Conservation (phyloP, 1,140 invertebrate species). For the Drosophila sulfurigaster region DNA sequence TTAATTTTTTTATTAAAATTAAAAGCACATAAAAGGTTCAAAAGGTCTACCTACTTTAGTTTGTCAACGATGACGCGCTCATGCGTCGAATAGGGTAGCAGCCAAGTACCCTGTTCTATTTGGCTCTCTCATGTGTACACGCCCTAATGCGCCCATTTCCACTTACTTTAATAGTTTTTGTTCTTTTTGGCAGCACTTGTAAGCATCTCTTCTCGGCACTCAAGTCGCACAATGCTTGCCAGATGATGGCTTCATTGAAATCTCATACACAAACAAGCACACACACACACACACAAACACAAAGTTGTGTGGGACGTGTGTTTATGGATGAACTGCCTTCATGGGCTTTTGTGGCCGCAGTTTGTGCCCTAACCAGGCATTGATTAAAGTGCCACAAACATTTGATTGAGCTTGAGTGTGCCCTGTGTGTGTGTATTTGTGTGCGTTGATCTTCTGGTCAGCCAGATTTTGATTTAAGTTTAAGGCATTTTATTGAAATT, state of each 20-base stretch:
- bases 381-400: slow-evolving; percentile 72
- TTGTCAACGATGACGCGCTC: slow-evolving; percentile 42
- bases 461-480: slow-evolving; percentile 55
- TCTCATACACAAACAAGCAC: slow-evolving; percentile 15
- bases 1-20: slow-evolving; percentile 59
- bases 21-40: slow-evolving; percentile 77
- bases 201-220: slow-evolving; percentile 41
- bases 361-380: slow-evolving; percentile 46
- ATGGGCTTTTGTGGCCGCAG: slow-evolving; percentile 56
- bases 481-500: slow-evolving; percentile 70
- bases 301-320: slow-evolving; percentile 3
- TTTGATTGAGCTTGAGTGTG: slow-evolving; percentile 45
- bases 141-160: slow-evolving; percentile 78
- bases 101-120: not conserved
- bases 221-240: slow-evolving; percentile 10
- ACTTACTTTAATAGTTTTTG: slow-evolving; percentile 79
- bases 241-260: slow-evolving; percentile 65
- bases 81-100: slow-evolving; percentile 30
- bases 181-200: slow-evolving; percentile 63
- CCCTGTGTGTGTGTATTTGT: slow-evolving; percentile 37
- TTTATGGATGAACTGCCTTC: slow-evolving; percentile 37
- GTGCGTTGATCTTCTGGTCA: slow-evolving; percentile 65
- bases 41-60: slow-evolving; percentile 42
- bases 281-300: slow-evolving; percentile 17
- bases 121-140: slow-evolving; percentile 53